Evolutionary conservation across 2,113 vertebrate species (phyloP), one percentile per base, ranked within the genome.

Genomic region (Antennarius striatus): DNA sequence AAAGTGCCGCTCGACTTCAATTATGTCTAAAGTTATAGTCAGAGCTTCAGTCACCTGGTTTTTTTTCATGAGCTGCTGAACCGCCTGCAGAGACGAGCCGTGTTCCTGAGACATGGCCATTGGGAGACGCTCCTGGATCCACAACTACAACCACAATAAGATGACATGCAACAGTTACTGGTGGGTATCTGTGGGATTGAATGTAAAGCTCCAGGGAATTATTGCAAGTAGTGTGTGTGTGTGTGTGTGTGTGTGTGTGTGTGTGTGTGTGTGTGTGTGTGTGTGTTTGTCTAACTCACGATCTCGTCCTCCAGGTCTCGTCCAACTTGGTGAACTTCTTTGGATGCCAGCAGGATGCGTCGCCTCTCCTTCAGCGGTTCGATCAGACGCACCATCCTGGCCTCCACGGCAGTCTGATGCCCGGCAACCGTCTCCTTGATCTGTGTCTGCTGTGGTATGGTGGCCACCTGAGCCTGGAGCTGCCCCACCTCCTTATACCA

Each of bases 51-150:
- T 61, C 4, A 92, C 96, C 94, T 98, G 96, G 83, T 96, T 96
- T 86, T 97, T 98, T 87, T 97, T 97, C 90, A 96, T 96, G 77
- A 95, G 90, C 82, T 96, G 95, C 84, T 96, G 95, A 10, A 98
- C 96, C 0, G 92, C 91, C 84, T 96, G 96, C 59, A 98, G 89
- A n/a, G 89, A 93, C 30, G 30, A 91, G 12, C 96, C 96, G 0
- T 92, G 91, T 52, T 98, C 96, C 22, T 94, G 94, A 73, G 90
- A 92, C 45, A 89, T 91, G 79, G 95, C 94, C 87, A 95, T 63
- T 0, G 96, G 95, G 67, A 98, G 90, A 32, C 94, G 92, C 73
- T 97, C 96, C 80, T 96, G 95, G 9, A 95, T 88, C 96, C 96
- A 97, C 40, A 92, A 72, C 96, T 97, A 79, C 32, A 73, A 80